Evolutionary conservation across 2,888 invertebrate genomes (phyloP).

Genomic region (Cryptocephalus primarius): DNA sequence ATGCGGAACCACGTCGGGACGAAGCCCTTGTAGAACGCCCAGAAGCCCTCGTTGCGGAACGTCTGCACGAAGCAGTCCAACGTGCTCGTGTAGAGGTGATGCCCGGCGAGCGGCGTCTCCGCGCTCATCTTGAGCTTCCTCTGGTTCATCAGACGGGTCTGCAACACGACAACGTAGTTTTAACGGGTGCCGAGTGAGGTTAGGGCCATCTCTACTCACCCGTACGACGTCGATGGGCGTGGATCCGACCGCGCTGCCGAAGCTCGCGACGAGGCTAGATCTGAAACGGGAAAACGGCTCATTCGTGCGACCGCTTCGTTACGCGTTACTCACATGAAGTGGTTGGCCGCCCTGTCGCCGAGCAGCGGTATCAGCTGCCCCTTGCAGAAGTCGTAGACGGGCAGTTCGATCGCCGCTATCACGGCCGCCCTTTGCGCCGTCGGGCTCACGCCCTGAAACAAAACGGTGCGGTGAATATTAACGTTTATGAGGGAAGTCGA

Average conservation of each 20-base stretch:
- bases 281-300: conserved; percentile 42
- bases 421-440: conserved; percentile 89
- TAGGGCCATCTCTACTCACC: too few species aligned
- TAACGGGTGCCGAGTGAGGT: too few species aligned
- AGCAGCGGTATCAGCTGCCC: conserved; percentile 55
- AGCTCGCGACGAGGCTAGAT: conserved; percentile 82
- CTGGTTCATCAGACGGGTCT: conserved; percentile 95
- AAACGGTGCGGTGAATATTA: conserved; percentile 1
- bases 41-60: conserved; percentile 73
- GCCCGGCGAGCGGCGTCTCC: conserved; percentile 39
- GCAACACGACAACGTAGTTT: too few species aligned
- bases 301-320: too few species aligned
- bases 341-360: conserved; percentile 74
- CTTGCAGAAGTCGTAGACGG: conserved; percentile 87
- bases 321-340: conserved; percentile 69
- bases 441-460: conserved; percentile 71
- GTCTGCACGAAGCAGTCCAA: conserved; percentile 61
- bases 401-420: conserved; percentile 88
- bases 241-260: conserved; percentile 87
- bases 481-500: too few species aligned
- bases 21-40: conserved; percentile 89
- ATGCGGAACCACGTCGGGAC: conserved; percentile 91
- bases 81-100: conserved; percentile 71
- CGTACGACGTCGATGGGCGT: conserved; percentile 90
- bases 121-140: conserved; percentile 44